Base-by-base conservation (phyloP, 2,888 invertebrate genomes). In the Hanleya hanleyi region DNA sequence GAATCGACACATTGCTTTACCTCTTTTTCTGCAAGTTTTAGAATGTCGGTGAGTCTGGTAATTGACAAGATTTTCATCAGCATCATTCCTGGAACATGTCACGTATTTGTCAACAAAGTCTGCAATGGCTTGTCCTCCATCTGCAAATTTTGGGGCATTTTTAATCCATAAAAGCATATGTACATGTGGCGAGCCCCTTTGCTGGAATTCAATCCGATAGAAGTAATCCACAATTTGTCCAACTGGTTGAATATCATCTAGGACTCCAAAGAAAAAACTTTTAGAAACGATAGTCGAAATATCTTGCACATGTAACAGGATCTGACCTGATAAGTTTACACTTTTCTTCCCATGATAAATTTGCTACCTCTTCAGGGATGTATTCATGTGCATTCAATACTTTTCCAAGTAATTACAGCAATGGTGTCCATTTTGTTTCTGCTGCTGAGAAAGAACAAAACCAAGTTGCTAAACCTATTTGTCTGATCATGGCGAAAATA, bases 141-240 rank as follows among this genome's bases (percentile, higher is more conserved):
- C 47, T 41, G n/a, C n/a, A 15, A 12, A 41, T 41, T 15, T 12
- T 67, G n/a, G 37, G 26, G 75, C 76, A 75, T 76, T 47, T 67
- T 70, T 29, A 18, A 78, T 66, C 81, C 78, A 81, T 7, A 75
- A 1, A 0, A 79, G 38, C 57, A 57, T 67, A 50, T 78, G 74
- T n/a, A 76, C 51, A 74, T 78, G 73, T 69, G 79, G 72, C 51
- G 75, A 79, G 1, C 76, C 76, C 38, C 76, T 26, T 22, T 71
- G 69, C 49, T 76, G 74, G 64, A 78, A 77, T 41, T 76, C 77
- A 29, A 77, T 65, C n/a, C 73, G 15, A 47, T 62, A 70, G 36
- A 77, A 77, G 12, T 15, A 15, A 15, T 41, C 47, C n/a, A 15
- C 12, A 41, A 41, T 41, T 41, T 41, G 12, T 15, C 47, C 47